These are phyloP conservation scores for Crioceris asparagi DNA, from an alignment of 2,888 invertebrate genomes.

Conservation along the genomic window DNA sequence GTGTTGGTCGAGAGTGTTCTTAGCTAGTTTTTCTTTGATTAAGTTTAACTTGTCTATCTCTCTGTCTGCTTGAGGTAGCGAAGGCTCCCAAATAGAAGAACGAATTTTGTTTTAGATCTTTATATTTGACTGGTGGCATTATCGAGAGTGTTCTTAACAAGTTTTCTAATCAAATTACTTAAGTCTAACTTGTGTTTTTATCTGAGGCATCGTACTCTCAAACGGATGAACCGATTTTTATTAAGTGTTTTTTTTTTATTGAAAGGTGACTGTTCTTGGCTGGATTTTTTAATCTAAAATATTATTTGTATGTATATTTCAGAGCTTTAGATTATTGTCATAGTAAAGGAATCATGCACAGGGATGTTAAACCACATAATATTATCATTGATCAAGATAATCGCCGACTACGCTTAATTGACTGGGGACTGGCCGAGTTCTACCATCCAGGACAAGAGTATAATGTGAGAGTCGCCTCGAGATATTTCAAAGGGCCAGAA, in stretches of 20 bases:
- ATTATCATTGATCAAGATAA: slow-evolving; percentile 33
- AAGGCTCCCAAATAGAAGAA: too few relatives aligned
- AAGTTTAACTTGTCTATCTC: too few relatives aligned
- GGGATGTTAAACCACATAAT: slow-evolving; percentile 38
- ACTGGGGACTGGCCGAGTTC: slow-evolving; percentile 38
- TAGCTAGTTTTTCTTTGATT: too few relatives aligned
- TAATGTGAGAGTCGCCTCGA: slow-evolving; percentile 35
- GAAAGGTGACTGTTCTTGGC: not conserved
- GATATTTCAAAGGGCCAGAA: slow-evolving; percentile 37
- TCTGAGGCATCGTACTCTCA: too few relatives aligned
- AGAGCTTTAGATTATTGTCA: slow-evolving; percentile 38
- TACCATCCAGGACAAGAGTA: slow-evolving; percentile 36
- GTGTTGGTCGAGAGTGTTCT: too few relatives aligned
- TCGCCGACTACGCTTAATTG: slow-evolving; percentile 31
- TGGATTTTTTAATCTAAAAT: slow-evolving; percentile 17
- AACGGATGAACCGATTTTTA: too few relatives aligned
- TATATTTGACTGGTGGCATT: too few relatives aligned
- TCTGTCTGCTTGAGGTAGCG: too few relatives aligned
- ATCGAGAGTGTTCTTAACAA: too few relatives aligned
- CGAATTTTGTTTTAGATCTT: too few relatives aligned
- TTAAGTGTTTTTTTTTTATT: too few relatives aligned
- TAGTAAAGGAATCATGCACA: slow-evolving; percentile 37
- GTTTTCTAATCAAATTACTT: too few relatives aligned
- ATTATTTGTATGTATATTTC: slow-evolving; percentile 38
- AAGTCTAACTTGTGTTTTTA: not conserved